Percentiles rank a stretch among this genome's conserved stretches.
These are phyloP conservation scores for Cyphomyrus discorhynchus DNA, from an alignment of 2,113 vertebrate genomes.

Conservation along the genomic window DNA sequence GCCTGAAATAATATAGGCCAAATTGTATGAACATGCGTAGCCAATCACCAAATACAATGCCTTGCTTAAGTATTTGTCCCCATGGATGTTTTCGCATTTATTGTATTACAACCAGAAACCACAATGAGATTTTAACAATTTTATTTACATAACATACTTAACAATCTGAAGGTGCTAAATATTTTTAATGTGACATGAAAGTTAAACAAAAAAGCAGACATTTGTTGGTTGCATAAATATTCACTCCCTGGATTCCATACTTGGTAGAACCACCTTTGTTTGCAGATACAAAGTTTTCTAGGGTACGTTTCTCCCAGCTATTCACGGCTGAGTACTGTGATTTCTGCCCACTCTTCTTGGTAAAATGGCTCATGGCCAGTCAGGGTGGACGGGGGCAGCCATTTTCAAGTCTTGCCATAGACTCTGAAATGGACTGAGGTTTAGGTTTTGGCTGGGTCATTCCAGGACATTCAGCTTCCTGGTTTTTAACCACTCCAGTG, in stretches of 20 bases:
- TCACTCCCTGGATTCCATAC: neutral
- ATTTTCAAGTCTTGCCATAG: neutral
- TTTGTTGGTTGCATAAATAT: neutral
- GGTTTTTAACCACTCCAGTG: neutral
- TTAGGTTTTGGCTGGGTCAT: neutral
- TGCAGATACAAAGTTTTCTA: neutral
- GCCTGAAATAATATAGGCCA: neutral
- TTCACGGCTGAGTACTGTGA: neutral
- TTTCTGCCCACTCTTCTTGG: neutral
- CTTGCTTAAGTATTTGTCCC: neutral
- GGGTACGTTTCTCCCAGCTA: neutral
- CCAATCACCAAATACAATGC: neutral
- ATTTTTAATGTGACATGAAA: neutral
- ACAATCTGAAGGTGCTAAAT: neutral
- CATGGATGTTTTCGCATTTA: neutral
- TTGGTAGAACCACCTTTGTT: neutral
- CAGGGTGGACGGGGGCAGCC: neutral
- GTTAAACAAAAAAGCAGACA: neutral
- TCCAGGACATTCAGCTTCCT: neutral
- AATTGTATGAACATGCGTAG: neutral
- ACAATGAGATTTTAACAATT: neutral
- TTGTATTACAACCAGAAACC: neutral
- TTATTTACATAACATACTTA: neutral
- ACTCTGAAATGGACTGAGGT: neutral
- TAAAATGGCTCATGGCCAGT: neutral